Percentiles rank a stretch among this genome's conserved stretches.
Conservation (phyloP, 1,140 invertebrate species). For the Harpegnathos saltator region DNA sequence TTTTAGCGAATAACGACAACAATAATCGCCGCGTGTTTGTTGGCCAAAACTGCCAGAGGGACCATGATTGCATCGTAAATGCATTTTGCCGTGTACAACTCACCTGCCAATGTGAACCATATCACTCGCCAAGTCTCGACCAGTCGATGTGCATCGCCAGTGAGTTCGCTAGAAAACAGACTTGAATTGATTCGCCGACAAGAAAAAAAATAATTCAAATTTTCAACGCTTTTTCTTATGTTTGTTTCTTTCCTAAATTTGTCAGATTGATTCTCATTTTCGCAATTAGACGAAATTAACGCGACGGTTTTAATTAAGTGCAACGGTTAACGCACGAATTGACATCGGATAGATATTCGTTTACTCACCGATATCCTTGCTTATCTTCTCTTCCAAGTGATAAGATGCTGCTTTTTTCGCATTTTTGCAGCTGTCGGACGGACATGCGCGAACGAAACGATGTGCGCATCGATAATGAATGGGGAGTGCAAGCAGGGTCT, state of each 20-base stretch:
- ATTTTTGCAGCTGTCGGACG: constrained; percentile 65
- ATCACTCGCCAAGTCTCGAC: constrained; percentile 67
- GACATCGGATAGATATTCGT: background rate
- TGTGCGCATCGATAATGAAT: constrained; percentile 68
- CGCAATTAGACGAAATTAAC: no score
- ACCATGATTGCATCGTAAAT: constrained; percentile 69
- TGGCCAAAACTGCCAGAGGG: constrained; percentile 65
- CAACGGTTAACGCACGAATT: background rate
- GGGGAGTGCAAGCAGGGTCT: constrained; percentile 66
- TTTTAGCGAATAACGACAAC: background rate
- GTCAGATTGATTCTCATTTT: no score
- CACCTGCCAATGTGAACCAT: constrained; percentile 66
- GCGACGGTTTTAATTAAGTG: no score
- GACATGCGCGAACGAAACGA: constrained; percentile 27
- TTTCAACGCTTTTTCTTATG: no score
- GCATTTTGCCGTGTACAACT: constrained; percentile 68
- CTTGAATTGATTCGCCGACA: background rate
- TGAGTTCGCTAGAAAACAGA: constrained; percentile 34
- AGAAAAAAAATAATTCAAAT: background rate
- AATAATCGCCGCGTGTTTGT: background rate
- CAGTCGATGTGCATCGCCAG: constrained; percentile 69
- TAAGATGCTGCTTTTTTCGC: background rate
- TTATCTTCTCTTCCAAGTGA: background rate
- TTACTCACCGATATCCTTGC: background rate
- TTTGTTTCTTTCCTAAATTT: no score